Conservation (phyloP, 2,888 invertebrate genomes). For the Amitus sp. region DNA sequence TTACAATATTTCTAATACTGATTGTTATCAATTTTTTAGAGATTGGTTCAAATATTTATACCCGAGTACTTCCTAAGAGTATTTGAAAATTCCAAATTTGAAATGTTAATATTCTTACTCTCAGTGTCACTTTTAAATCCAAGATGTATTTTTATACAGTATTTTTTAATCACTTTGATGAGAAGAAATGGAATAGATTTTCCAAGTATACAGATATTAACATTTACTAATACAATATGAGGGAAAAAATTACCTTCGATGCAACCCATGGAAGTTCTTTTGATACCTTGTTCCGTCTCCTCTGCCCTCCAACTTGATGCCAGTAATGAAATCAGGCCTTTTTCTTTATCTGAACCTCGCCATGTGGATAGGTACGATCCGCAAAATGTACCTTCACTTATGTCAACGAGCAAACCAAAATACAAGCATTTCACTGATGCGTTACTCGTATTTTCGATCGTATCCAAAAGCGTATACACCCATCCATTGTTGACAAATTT, state of each 20-base stretch:
- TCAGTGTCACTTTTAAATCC: too few relatives aligned
- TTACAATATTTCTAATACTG: too few relatives aligned
- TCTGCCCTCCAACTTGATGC: conserved; percentile 65
- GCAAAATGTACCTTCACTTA: conserved; percentile 58
- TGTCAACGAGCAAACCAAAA: conserved; percentile 63
- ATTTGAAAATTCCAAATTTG: too few relatives aligned
- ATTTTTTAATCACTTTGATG: too few relatives aligned
- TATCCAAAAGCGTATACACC: conserved; percentile 62
- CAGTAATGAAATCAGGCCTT: conserved; percentile 60
- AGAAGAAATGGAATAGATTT: too few relatives aligned
- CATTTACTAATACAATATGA: too few relatives aligned
- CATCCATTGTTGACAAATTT: conserved; percentile 62
- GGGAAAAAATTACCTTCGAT: conserved; percentile 62
- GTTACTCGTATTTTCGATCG: conserved; percentile 56
- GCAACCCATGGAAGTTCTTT: conserved; percentile 54
- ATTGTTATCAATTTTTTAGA: too few relatives aligned
- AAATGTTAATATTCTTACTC: too few relatives aligned
- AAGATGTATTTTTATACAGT: too few relatives aligned
- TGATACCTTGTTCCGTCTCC: conserved; percentile 56
- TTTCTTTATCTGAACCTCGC: conserved; percentile 57
- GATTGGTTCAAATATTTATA: too few relatives aligned
- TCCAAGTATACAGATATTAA: too few relatives aligned
- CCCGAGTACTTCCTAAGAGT: too few relatives aligned
- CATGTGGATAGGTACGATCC: conserved; percentile 66
- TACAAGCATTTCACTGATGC: conserved; percentile 61